Evolutionary conservation across 2,888 invertebrate species (phyloP), one percentile per base, ranked within the genome.

Genomic region (Sipunculus nudus): DNA sequence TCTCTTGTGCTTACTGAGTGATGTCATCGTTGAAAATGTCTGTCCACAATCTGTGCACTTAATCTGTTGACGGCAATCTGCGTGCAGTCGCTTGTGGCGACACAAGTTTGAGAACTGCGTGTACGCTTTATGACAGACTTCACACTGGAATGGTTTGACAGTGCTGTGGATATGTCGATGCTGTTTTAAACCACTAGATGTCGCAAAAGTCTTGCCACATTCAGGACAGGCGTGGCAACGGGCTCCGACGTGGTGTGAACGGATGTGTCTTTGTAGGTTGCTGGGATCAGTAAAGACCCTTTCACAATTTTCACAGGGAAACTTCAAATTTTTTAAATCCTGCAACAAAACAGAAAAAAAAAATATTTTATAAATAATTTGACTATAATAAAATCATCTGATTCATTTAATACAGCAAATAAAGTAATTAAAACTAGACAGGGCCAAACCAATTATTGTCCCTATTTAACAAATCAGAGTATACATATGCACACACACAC

Each of bases 31-130:
- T 59, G 91, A 91, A 85, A 97, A 98, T 32, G 92, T 91, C 80
- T 96, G 94, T 28, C 92, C 91, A 81, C 97, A 98, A 88, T 96
- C 95, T 77, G 88, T 89, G 86, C 97, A 98, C 86, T 94, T 95
- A 79, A 94, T 93, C 72, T 82, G 91, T 85, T 92, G 92, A 76
- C 95, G 91, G 84, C 97, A 98, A 81, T 94, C 92, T 55, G 92
- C 91, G 87, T 99, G 99, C 95, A 98, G 97, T 59, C 98, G 93
- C 82, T 95, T 96, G 87, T 99, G 99, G n/a, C 99, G 92, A 82
- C 99, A 99, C 78, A 99, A 88, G 84, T 99, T 99, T 39, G 97
- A 98, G 85, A 99, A 99, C 86, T 99, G 99, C 2, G 99, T 99
- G 87, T 99, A 99, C 1, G 82, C 91, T 88, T 99, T 99, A 81